These are phyloP conservation scores for Miltochrista miniata DNA, from an alignment of 2,888 invertebrate species.

Conservation along the genomic window DNA sequence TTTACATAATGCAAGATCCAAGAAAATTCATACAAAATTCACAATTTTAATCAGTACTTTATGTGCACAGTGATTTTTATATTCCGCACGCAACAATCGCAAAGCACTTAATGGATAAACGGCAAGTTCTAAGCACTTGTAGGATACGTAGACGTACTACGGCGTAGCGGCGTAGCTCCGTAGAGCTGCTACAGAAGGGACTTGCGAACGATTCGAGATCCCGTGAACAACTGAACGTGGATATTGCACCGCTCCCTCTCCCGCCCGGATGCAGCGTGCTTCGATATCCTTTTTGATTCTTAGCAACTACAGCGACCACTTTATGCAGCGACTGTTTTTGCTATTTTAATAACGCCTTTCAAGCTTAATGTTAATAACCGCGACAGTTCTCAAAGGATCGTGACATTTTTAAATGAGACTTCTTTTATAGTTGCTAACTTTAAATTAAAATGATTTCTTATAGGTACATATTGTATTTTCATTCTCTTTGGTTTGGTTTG, in stretches of 20 bases:
- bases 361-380: slow-evolving; percentile 3
- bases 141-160: slow-evolving; percentile 34
- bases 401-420: not conserved
- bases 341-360: slow-evolving; percentile 8
- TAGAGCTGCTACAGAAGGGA: slow-evolving; percentile 30
- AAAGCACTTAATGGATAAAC: slow-evolving; percentile 27
- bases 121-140: slow-evolving; percentile 46
- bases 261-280: slow-evolving; percentile 44
- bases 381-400: not conserved
- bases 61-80: slow-evolving; percentile 27
- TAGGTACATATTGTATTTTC: too few relatives aligned
- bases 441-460: not conserved
- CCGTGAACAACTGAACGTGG: slow-evolving; percentile 59
- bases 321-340: slow-evolving; percentile 13
- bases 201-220: slow-evolving; percentile 48
- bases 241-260: slow-evolving; percentile 47
- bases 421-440: not conserved
- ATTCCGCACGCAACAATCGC: slow-evolving; percentile 29
- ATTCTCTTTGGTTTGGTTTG: too few relatives aligned
- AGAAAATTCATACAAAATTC: slow-evolving; percentile 19
- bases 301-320: slow-evolving; percentile 34
- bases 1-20: slow-evolving; percentile 25
- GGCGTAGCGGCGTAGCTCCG: slow-evolving; percentile 40
- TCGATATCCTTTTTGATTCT: slow-evolving; percentile 45
- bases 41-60: slow-evolving; percentile 22